These are phyloP conservation scores for Lobophora halterata DNA, from an alignment of 2,888 invertebrate genomes.

Conservation along the genomic window DNA sequence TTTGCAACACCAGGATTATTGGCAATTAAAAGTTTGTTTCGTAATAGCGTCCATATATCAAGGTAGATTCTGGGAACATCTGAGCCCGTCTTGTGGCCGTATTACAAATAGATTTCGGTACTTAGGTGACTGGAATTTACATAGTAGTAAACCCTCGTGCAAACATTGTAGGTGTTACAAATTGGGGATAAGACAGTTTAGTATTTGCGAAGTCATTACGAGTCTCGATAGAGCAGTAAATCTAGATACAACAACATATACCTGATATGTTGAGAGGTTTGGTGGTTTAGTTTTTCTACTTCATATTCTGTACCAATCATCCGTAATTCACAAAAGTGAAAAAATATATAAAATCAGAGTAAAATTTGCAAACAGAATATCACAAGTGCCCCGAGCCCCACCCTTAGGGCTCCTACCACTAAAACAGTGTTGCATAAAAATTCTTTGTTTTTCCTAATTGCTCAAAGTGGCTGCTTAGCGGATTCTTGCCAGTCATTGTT, in stretches of 20 bases:
- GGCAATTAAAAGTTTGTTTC: constrained; percentile 74
- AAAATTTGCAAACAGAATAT: too few relatives aligned
- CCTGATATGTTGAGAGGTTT: too few relatives aligned
- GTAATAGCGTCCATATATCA: constrained; percentile 69
- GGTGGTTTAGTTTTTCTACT: too few relatives aligned
- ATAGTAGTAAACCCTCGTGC: constrained; percentile 22
- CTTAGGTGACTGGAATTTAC: constrained; percentile 37
- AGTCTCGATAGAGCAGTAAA: too few relatives aligned
- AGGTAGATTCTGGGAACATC: constrained; percentile 55
- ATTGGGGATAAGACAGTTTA: constrained; percentile 3
- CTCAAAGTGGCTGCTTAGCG: constrained; percentile 74
- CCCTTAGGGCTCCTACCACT: constrained; percentile 27
- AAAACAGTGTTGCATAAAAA: constrained; percentile 62
- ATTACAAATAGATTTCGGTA: constrained; percentile 56
- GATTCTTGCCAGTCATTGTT: constrained; percentile 75
- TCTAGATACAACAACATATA: too few relatives aligned
- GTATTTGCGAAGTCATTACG: too few relatives aligned
- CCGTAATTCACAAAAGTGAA: too few relatives aligned
- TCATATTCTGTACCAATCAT: too few relatives aligned
- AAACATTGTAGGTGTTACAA: constrained; percentile 11
- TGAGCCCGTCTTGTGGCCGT: constrained; percentile 54
- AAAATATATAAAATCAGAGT: too few relatives aligned
- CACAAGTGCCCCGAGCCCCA: not conserved
- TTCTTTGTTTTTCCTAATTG: constrained; percentile 79
- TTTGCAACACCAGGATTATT: constrained; percentile 58